phyloP scores from a whole-genome alignment of 2,113 vertebrate species.

The Mixornis gularis region DNA sequence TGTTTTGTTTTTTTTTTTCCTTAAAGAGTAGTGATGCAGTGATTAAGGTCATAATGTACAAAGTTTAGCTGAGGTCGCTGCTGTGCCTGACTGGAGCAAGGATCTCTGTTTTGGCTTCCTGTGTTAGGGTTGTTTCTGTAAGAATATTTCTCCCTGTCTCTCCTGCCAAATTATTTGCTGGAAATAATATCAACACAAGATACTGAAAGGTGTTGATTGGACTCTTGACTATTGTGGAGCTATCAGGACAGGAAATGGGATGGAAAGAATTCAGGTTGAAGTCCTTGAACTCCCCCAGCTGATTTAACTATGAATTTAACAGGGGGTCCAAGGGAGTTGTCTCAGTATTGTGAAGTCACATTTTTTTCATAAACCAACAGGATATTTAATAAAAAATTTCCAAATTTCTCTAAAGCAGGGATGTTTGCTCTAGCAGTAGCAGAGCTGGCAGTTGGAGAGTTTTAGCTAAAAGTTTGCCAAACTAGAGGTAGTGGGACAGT shows the following conservation, averaged over 20 bases:
- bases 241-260: not conserved
- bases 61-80: not conserved
- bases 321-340: not conserved
- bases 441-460: not conserved
- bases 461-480: not conserved
- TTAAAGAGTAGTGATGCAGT: not conserved
- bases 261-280: not conserved
- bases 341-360: not conserved
- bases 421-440: not conserved
- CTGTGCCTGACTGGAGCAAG: not conserved
- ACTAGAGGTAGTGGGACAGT: not conserved
- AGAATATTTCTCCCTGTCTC: not conserved
- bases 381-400: not conserved
- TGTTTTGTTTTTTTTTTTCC: not conserved
- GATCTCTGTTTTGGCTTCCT: not conserved
- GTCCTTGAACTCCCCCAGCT: not conserved
- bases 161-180: slow-evolving; percentile 31
- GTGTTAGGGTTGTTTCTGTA: not conserved
- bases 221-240: not conserved
- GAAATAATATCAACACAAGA: not conserved
- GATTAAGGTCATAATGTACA: not conserved
- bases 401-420: not conserved
- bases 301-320: not conserved
- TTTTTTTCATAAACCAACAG: not conserved
- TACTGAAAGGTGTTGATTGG: slow-evolving; percentile 9